Evolutionary conservation across 1,140 invertebrate genomes (phyloP), one percentile per base, ranked within the genome.

Genomic region (Platyura marginata): DNA sequence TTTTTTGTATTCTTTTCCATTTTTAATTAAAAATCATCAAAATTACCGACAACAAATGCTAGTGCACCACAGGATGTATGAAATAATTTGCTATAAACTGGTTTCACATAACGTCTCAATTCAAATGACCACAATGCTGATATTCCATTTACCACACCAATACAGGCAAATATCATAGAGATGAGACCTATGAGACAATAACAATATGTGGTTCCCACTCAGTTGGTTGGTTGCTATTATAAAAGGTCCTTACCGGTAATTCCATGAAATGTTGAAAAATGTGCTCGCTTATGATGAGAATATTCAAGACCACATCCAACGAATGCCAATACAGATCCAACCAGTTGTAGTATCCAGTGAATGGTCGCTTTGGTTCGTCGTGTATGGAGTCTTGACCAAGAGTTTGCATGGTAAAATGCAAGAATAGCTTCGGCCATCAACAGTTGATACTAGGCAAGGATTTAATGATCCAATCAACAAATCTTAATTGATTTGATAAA

Each of bases 391-490:
- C 25, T 13, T 29, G 42, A 35, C 13, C 22, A 25, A 5, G 25
- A 16, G 15, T 44, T 44, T 44, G 13, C 21, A 2, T 20, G 20
- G 21, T 44, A 44, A 16, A 44, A 23, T n/a, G 36, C 35, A 11
- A 44, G 23, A 29, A 44, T 39, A 1, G 34, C 21, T 44, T 44
- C 35, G 21, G 42, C 22, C 36, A 44, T 38, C 15, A 43, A 23
- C 11, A 44, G 33, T 20, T 44, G 35, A 32, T 44, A 44, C n/a
- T 40, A 5, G n/a, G n/a, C n/a, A n/a, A n/a, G n/a, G n/a, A n/a
- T n/a, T n/a, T n/a, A n/a, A n/a, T n/a, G n/a, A n/a, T n/a, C n/a
- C n/a, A n/a, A n/a, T n/a, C n/a, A n/a, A n/a, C n/a, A n/a, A n/a
- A n/a, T n/a, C n/a, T n/a, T n/a, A n/a, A n/a, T n/a, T n/a, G n/a